Percentiles rank a stretch among this genome's conserved stretches.
These are phyloP conservation scores for Brachyhypopomus gauderio DNA, from an alignment of 2,113 vertebrate species.

Conservation along the genomic window DNA sequence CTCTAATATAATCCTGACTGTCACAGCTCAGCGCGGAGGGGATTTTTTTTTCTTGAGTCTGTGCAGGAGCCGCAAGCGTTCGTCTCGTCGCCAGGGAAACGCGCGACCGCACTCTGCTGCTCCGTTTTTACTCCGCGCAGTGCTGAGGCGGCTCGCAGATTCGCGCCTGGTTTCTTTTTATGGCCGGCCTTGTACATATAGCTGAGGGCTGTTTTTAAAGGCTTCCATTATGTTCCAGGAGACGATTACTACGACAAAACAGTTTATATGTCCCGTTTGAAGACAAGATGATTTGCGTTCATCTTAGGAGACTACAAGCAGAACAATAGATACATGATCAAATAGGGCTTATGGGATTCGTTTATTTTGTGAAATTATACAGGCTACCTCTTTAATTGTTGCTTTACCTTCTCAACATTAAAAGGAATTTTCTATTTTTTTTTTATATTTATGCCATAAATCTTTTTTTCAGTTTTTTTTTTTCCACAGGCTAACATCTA, in stretches of 20 bases:
- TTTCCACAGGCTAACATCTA: conserved; percentile 11
- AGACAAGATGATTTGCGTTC: conserved; percentile 23
- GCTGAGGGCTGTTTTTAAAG: conserved; percentile 72
- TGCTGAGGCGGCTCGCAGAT: conserved; percentile 61
- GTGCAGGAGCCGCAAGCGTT: conserved; percentile 55
- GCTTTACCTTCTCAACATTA: neutral
- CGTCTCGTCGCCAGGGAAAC: conserved; percentile 57
- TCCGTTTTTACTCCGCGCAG: conserved; percentile 57
- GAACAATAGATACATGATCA: conserved; percentile 55
- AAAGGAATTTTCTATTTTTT: neutral
- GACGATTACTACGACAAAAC: conserved; percentile 42
- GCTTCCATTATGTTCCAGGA: conserved; percentile 68
- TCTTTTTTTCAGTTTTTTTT: neutral
- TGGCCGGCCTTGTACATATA: conserved; percentile 50
- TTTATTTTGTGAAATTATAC: neutral
- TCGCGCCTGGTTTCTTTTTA: conserved; percentile 59
- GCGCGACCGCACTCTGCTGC: conserved; percentile 65
- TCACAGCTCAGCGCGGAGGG: conserved; percentile 61
- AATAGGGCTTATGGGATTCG: neutral
- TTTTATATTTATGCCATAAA: neutral
- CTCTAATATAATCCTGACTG: conserved; percentile 62
- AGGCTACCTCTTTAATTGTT: neutral
- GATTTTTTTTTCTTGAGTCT: conserved; percentile 66
- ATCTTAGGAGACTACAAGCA: conserved; percentile 1
- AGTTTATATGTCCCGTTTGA: conserved; percentile 44